Evolutionary conservation across 2,888 invertebrate species (phyloP), one percentile per base, ranked within the genome.

Genomic region (Anoncus sp.): DNA sequence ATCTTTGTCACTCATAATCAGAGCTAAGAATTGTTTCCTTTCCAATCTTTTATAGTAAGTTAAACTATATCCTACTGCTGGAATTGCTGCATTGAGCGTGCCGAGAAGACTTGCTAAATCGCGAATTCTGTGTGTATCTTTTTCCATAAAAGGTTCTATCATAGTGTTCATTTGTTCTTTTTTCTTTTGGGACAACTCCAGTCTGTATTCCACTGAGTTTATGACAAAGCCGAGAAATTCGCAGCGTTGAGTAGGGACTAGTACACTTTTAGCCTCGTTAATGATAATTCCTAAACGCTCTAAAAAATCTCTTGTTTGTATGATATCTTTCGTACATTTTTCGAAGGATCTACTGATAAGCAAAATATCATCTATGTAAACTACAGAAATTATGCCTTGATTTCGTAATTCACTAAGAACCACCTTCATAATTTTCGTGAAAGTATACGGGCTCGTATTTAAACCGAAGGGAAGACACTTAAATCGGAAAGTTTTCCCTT

Each of bases 261-360:
- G 40, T 35, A 22, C 22, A 66, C 51, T 53, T 35, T 66, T 66
- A 38, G 51, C 35, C 9, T 5, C 10, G 16, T 66, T 66, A n/a
- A 66, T 38, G 10, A 66, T 66, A n/a, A 66, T 35, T 4, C 66
- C 66, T 66, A 66, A 51, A 27, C 66, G 31, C 43, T 66, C 35
- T 35, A 53, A 35, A 20, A 20, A 43, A 0, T 40, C 16, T 18
- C 16, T 20, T 40, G 51, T 18, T n/a, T 35, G 12, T 38, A 47
- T 4, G 14, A 20, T 40, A 45, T 62, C 24, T 45, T 43, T 24
- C 20, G 14, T 20, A 18, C 40, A 43, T n/a, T 18, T 18, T 10
- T 22, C 16, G 3, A 9, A 43, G 4, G 18, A 43, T 14, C 14
- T n/a, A 14, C 45, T 14, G 5, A 49, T 49, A 14, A 65, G 27